phyloP scores from a whole-genome alignment of 2,888 invertebrate genomes.

The Platerodrilus igneus region DNA sequence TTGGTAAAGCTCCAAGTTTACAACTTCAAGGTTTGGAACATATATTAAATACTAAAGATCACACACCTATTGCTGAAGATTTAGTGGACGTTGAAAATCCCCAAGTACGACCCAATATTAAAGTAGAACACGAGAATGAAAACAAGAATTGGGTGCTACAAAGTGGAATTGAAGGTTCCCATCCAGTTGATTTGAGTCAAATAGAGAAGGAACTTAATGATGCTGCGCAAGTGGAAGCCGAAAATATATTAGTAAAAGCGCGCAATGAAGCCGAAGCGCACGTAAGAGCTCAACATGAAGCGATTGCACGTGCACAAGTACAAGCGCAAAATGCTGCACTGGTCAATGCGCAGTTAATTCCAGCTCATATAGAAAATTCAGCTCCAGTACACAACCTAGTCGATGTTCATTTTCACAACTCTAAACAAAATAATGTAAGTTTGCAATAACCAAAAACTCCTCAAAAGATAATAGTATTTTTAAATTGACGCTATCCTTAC shows the following conservation, averaged over 20 bases:
- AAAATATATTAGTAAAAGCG: conserved; percentile 38
- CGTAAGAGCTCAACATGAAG: conserved; percentile 37
- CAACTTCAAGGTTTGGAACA: conserved; percentile 53
- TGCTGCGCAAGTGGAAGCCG: conserved; percentile 37
- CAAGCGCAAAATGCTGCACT: conserved; percentile 10
- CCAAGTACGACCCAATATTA: conserved; percentile 31
- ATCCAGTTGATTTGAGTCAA: conserved; percentile 5
- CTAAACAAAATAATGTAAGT: too few species aligned
- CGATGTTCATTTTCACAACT: too few species aligned
- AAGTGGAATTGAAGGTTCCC: conserved; percentile 1
- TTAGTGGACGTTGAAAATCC: conserved; percentile 49
- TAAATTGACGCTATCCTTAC: too few species aligned
- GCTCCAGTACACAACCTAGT: too few species aligned
- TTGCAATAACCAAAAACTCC: too few species aligned
- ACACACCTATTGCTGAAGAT: conserved; percentile 49
- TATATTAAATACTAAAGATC: conserved; percentile 39
- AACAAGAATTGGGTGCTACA: neutral
- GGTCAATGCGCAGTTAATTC: conserved; percentile 6
- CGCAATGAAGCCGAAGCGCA: conserved; percentile 36
- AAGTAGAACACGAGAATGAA: conserved; percentile 16
- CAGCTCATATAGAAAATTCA: too few species aligned
- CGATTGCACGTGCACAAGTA: conserved; percentile 32
- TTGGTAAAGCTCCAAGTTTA: conserved; percentile 50
- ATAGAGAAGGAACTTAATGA: conserved; percentile 39
- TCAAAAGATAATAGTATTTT: too few species aligned